Percentiles rank a stretch among this genome's conserved stretches.
Conservation (phyloP, 2,888 invertebrate genomes). For the Agriopis marginaria region DNA sequence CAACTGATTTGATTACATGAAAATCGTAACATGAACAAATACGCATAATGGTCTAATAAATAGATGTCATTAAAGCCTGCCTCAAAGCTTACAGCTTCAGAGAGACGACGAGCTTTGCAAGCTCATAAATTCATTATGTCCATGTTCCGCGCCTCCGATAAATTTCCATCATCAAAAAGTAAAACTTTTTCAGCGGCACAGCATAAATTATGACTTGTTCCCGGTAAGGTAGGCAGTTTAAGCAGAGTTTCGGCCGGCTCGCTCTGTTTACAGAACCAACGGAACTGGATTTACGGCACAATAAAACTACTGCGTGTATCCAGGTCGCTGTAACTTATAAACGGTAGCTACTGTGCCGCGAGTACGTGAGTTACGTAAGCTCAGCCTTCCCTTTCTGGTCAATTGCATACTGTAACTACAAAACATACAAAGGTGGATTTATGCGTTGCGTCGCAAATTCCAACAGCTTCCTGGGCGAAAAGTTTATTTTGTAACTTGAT, state of each 20-base stretch:
- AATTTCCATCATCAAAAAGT: slow-evolving; percentile 24
- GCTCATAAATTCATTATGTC: slow-evolving; percentile 20
- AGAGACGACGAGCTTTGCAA: background rate
- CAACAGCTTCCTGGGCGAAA: slow-evolving; percentile 12
- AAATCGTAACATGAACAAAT: background rate
- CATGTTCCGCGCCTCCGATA: background rate
- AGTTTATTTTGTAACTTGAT: slow-evolving; percentile 16
- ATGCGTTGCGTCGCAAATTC: slow-evolving; percentile 1
- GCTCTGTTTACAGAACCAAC: slow-evolving; percentile 58
- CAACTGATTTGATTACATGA: background rate
- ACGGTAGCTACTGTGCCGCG: slow-evolving; percentile 20
- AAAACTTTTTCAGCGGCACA: slow-evolving; percentile 25
- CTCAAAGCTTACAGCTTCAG: background rate
- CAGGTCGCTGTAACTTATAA: slow-evolving; percentile 49
- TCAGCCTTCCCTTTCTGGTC: slow-evolving; percentile 13
- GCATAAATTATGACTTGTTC: slow-evolving; percentile 34
- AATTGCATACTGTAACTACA: slow-evolving; percentile 11
- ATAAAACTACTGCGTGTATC: slow-evolving; percentile 63
- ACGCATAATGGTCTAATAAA: background rate
- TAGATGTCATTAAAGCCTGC: too few relatives aligned
- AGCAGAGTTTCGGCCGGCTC: slow-evolving; percentile 54
- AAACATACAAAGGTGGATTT: slow-evolving; percentile 11
- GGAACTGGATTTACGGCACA: slow-evolving; percentile 67
- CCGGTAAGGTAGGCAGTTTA: slow-evolving; percentile 9
- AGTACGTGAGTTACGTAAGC: slow-evolving; percentile 18